Evolutionary conservation across 2,888 invertebrate species (phyloP).

Genomic region (Linnaemya vulpina): DNA sequence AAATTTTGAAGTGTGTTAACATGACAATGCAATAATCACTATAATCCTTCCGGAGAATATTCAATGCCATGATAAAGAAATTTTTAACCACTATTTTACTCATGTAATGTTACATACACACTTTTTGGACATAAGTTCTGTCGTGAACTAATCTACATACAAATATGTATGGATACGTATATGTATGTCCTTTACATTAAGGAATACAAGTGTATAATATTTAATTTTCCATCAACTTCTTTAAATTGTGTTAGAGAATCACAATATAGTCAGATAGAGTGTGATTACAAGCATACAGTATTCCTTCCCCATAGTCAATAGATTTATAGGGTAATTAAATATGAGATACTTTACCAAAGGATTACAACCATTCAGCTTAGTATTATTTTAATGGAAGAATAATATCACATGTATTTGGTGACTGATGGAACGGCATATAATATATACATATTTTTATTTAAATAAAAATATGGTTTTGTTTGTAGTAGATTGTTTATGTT

Average conservation of each 20-base stretch:
- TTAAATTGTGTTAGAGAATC: not conserved
- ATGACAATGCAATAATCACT: not conserved
- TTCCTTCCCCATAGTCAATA: not conserved
- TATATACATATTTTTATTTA: no score
- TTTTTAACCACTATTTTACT: not conserved
- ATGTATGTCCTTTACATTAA: not conserved
- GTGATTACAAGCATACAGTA: not conserved
- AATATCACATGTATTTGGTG: no score
- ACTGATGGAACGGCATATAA: no score
- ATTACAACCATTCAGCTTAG: no score
- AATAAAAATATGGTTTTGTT: no score
- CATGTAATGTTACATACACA: not conserved
- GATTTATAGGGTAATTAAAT: not conserved
- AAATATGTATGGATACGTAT: not conserved
- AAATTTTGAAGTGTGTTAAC: not conserved
- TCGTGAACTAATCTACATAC: not conserved
- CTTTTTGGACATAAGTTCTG: not conserved
- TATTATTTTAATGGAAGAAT: no score
- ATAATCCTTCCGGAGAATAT: not conserved
- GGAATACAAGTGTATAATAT: not conserved
- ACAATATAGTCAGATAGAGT: not conserved
- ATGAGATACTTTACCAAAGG: no score
- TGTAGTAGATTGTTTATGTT: no score
- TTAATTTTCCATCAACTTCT: not conserved
- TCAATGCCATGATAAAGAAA: constrained; percentile 4